Evolutionary conservation across 2,888 invertebrate genomes (phyloP).

Genomic region (Drosophila acutilabella): DNA sequence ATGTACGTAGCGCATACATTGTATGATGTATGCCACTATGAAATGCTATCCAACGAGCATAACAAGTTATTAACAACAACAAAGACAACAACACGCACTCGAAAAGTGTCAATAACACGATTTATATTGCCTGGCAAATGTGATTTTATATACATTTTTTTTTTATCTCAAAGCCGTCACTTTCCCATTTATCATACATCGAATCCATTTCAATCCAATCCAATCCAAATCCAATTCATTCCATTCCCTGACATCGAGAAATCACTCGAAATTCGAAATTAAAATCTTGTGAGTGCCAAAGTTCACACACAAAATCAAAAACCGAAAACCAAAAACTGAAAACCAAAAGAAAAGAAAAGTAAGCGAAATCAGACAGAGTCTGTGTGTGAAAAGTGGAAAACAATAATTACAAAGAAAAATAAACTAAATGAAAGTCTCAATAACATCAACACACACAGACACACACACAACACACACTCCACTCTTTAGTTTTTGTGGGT

Average conservation of each 20-base stretch:
- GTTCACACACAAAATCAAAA: slow-evolving; percentile 43
- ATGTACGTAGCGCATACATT: slow-evolving; percentile 25
- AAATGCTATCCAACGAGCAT: slow-evolving; percentile 52
- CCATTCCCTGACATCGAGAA: slow-evolving; percentile 37
- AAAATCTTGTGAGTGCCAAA: slow-evolving; percentile 52
- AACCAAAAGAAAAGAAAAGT: slow-evolving; percentile 30
- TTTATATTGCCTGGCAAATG: slow-evolving; percentile 36
- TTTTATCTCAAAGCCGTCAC: slow-evolving; percentile 37
- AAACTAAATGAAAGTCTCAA: slow-evolving; percentile 38
- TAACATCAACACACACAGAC: slow-evolving; percentile 11
- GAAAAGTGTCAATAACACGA: slow-evolving; percentile 57
- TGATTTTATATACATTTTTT: slow-evolving; percentile 15
- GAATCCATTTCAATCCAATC: background rate
- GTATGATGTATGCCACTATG: slow-evolving; percentile 10
- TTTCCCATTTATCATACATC: slow-evolving; percentile 52
- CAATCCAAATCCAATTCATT: background rate
- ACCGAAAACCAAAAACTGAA: background rate
- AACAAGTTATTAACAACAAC: slow-evolving; percentile 49
- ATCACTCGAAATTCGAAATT: slow-evolving; percentile 41
- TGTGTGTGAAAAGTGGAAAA: slow-evolving; percentile 41
- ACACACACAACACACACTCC: background rate
- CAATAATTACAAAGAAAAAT: slow-evolving; percentile 46
- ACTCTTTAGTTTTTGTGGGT: slow-evolving; percentile 8
- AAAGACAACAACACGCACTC: slow-evolving; percentile 40
- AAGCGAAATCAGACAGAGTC: slow-evolving; percentile 34